phyloP scores from a whole-genome alignment of 2,888 invertebrate genomes.

The Drosophila subquinaria region DNA sequence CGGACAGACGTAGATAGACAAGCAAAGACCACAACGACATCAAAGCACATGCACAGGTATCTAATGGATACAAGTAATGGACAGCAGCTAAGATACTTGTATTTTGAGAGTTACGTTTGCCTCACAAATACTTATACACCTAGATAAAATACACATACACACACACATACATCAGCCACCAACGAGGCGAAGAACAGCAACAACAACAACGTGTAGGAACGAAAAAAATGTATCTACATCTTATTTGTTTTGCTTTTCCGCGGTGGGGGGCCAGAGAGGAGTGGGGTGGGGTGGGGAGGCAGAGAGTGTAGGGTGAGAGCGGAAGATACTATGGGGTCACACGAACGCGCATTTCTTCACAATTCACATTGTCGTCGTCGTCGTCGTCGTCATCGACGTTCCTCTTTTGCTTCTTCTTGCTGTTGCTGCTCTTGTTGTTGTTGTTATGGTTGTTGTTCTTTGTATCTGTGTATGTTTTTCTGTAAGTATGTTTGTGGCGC shows the following conservation, averaged over 20 bases:
- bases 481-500: slow-evolving; percentile 43
- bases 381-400: slow-evolving; percentile 52
- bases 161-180: slow-evolving; percentile 45
- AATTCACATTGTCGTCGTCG: slow-evolving; percentile 68
- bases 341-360: slow-evolving; percentile 81
- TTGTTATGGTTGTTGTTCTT: slow-evolving; percentile 18
- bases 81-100: slow-evolving; percentile 49
- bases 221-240: slow-evolving; percentile 83
- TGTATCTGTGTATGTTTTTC: slow-evolving; percentile 44
- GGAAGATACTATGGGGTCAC: slow-evolving; percentile 72
- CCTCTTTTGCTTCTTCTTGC: slow-evolving; percentile 26
- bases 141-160: slow-evolving; percentile 58
- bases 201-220: slow-evolving; percentile 49
- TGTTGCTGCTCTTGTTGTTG: slow-evolving; percentile 7
- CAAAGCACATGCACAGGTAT: slow-evolving; percentile 64
- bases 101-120: slow-evolving; percentile 42
- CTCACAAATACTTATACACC: slow-evolving; percentile 18
- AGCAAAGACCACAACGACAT: slow-evolving; percentile 34
- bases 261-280: slow-evolving; percentile 18
- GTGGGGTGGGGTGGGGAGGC: background rate
- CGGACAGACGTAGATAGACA: slow-evolving; percentile 12
- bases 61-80: slow-evolving; percentile 71
- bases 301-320: slow-evolving; percentile 38
- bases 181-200: slow-evolving; percentile 49
- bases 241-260: slow-evolving; percentile 73